These are phyloP conservation scores for Drosophila navojoa DNA, from an alignment of 1,140 invertebrate species.

Conservation along the genomic window DNA sequence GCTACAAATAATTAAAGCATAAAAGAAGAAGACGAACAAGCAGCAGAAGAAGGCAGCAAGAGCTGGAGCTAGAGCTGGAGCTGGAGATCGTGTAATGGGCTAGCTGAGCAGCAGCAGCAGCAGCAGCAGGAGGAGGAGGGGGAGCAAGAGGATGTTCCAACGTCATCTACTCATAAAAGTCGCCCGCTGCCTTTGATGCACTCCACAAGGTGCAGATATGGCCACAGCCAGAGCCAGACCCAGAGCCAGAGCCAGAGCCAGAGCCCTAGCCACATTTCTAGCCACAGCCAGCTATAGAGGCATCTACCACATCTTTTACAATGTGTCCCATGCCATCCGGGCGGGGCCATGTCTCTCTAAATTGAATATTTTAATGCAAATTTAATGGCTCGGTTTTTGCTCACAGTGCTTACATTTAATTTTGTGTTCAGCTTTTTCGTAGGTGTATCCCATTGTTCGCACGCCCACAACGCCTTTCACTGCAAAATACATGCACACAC, in stretches of 20 bases:
- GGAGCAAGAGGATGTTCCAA: not conserved
- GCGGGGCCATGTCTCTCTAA: conserved; percentile 29
- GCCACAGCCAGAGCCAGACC: not conserved
- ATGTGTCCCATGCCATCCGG: not conserved
- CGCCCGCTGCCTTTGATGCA: conserved; percentile 59
- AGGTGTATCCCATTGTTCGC: conserved; percentile 7
- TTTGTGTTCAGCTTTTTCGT: conserved; percentile 57
- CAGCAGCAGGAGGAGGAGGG: no score
- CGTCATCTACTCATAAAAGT: conserved; percentile 68
- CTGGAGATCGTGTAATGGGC: not conserved
- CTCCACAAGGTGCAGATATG: conserved; percentile 5
- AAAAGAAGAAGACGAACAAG: conserved; percentile 48
- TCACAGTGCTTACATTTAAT: conserved; percentile 60
- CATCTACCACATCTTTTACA: conserved; percentile 52
- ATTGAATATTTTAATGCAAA: conserved; percentile 81
- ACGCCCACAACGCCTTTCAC: not conserved
- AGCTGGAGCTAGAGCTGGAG: not conserved
- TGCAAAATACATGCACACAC: not conserved
- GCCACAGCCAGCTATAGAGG: conserved; percentile 11
- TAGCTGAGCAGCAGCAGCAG: conserved; percentile 54
- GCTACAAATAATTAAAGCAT: conserved; percentile 79
- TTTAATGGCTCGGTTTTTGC: conserved; percentile 67
- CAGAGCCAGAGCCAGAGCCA: not conserved
- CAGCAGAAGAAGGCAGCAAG: not conserved
- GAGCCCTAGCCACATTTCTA: not conserved